These are phyloP conservation scores for Xylocopa sonorina DNA, from an alignment of 1,140 invertebrate species.

Conservation along the genomic window DNA sequence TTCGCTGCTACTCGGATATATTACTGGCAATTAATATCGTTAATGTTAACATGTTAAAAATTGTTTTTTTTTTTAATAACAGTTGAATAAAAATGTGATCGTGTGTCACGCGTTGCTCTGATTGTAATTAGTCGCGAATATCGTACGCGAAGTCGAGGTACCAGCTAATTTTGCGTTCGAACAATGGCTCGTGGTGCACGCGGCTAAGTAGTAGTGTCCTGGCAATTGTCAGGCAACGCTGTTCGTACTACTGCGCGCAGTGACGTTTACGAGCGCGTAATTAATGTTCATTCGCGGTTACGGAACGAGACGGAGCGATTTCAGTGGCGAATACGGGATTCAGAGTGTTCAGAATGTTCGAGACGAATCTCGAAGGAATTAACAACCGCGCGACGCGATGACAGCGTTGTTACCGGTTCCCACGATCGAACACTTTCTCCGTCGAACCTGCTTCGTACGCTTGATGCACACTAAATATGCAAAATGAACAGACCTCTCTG, in stretches of 20 bases:
- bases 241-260: neutral
- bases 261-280: neutral
- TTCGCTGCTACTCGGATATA: too few species aligned
- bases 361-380: constrained; percentile 33
- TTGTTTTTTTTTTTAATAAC: too few species aligned
- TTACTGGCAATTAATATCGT: too few species aligned
- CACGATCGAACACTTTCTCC: constrained; percentile 76
- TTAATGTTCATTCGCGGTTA: neutral
- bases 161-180: too few species aligned
- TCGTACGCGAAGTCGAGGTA: too few species aligned
- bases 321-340: too few species aligned
- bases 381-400: constrained; percentile 11
- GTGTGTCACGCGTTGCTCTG: too few species aligned
- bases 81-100: too few species aligned
- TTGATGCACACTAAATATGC: constrained; percentile 34
- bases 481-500: constrained; percentile 16
- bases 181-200: neutral
- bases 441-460: constrained; percentile 50
- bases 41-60: too few species aligned
- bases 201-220: neutral
- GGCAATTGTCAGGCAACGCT: neutral
- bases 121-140: too few species aligned
- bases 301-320: too few species aligned
- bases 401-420: constrained; percentile 69
- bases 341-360: too few species aligned